A percentile compares a stretch with the other conserved stretches of the same genome.
phyloP scores from a whole-genome alignment of 2,797 vertebrate genomes.

The Saxicola maurus region DNA sequence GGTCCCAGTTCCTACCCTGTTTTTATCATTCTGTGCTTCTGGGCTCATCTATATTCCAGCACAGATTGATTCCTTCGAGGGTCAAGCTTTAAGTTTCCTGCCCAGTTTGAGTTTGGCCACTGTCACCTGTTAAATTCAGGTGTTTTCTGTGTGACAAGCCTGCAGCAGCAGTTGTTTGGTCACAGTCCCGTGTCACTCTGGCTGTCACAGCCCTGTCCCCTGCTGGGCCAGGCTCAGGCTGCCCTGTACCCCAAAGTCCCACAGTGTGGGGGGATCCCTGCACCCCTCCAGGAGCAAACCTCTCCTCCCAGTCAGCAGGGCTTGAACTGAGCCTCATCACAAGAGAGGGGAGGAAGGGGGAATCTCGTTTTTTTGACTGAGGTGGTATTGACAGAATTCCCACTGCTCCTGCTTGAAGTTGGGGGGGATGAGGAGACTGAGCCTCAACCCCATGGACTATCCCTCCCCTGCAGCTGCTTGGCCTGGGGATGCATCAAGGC shows the following conservation, averaged over 20 bases:
- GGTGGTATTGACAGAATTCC: rapidly evolving
- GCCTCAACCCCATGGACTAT: not conserved
- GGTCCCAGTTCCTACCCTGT: not conserved
- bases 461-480: rapidly evolving
- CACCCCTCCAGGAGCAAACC: not conserved
- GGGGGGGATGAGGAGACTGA: rapidly evolving
- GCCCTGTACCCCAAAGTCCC: rapidly evolving
- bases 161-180: not conserved
- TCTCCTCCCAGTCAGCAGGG: not conserved
- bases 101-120: conserved; percentile 8
- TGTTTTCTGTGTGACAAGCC: not conserved
- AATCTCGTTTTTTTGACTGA: not conserved
- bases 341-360: not conserved
- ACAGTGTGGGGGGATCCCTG: not conserved
- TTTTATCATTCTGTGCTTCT: not conserved
- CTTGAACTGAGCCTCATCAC: not conserved
- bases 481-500: not conserved
- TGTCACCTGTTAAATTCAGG: conserved; percentile 52
- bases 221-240: not conserved
- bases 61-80: not conserved
- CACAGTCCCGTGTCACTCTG: rapidly evolving
- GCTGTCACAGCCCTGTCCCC: not conserved
- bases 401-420: not conserved
- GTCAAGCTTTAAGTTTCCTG: not conserved
- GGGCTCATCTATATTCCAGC: not conserved